These are phyloP conservation scores for Danio rerio DNA, from an alignment of 2,113 vertebrate species.

Conservation along the genomic window DNA sequence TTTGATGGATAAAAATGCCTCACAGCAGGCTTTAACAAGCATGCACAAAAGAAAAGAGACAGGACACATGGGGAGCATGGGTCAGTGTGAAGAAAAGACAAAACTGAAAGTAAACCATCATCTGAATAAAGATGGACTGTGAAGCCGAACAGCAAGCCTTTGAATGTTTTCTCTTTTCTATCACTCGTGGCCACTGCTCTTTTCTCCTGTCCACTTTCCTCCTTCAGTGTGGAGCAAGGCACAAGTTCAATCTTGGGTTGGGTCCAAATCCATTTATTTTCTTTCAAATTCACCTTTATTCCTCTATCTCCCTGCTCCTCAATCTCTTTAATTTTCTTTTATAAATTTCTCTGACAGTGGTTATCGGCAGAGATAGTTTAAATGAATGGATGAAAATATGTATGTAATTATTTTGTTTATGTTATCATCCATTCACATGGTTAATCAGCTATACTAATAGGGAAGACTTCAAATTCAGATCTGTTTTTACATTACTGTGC, in stretches of 20 bases:
- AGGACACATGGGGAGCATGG: not conserved
- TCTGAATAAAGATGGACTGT: slow-evolving; percentile 3
- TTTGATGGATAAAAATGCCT: slow-evolving; percentile 49
- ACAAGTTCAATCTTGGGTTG: slow-evolving; percentile 12
- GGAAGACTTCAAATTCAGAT: too few species aligned
- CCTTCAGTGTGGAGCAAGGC: slow-evolving; percentile 9
- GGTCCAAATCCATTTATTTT: slow-evolving; percentile 24
- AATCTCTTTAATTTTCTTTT: not conserved
- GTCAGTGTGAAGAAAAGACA: slow-evolving; percentile 23
- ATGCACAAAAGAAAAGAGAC: not conserved
- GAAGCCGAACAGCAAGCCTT: slow-evolving; percentile 14
- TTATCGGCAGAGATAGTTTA: not conserved
- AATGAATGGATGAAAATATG: too few species aligned
- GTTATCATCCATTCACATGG: too few species aligned
- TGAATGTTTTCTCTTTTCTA: slow-evolving; percentile 15
- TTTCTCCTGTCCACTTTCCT: slow-evolving; percentile 8
- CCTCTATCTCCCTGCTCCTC: not conserved
- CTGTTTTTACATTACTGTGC: too few species aligned
- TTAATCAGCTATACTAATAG: too few species aligned
- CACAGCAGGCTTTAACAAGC: slow-evolving; percentile 33
- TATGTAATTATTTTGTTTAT: too few species aligned
- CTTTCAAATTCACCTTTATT: not conserved
- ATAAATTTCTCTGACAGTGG: slow-evolving; percentile 22
- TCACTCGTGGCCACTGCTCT: not conserved
- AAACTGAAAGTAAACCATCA: slow-evolving; percentile 35